Conservation (phyloP, 2,113 vertebrate genomes). For the Genyomyrus donnyi region DNA sequence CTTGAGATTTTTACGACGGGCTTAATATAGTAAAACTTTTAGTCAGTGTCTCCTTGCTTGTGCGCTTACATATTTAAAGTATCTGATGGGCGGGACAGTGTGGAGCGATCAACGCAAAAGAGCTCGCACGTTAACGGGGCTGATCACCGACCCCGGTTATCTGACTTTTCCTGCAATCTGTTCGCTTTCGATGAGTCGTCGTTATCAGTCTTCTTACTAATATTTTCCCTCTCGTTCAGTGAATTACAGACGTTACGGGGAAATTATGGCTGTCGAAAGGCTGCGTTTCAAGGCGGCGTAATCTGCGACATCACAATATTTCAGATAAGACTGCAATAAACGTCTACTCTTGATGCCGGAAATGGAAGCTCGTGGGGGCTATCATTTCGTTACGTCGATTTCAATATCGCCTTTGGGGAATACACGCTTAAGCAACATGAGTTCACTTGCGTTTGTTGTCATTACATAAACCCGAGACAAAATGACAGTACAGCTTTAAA, state of each 20-base stretch:
- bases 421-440: slow-evolving; percentile 7
- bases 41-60: not conserved
- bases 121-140: not conserved
- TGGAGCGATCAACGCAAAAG: not conserved
- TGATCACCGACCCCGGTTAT: not conserved
- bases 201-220: not conserved
- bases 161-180: not conserved
- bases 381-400: not conserved
- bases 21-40: not conserved
- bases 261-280: not conserved
- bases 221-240: not conserved
- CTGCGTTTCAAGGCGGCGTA: not conserved
- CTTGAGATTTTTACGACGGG: not conserved
- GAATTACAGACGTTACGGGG: not conserved
- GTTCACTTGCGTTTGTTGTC: slow-evolving; percentile 38
- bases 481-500: slow-evolving; percentile 32
- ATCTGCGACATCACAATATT: not conserved
- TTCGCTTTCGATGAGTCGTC: not conserved
- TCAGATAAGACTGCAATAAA: not conserved
- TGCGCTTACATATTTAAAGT: not conserved
- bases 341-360: not conserved
- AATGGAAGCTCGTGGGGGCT: not conserved
- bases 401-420: not conserved
- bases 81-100: not conserved
- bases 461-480: not conserved